Conservation (phyloP, 2,113 vertebrate genomes). For the Papio anubis region DNA sequence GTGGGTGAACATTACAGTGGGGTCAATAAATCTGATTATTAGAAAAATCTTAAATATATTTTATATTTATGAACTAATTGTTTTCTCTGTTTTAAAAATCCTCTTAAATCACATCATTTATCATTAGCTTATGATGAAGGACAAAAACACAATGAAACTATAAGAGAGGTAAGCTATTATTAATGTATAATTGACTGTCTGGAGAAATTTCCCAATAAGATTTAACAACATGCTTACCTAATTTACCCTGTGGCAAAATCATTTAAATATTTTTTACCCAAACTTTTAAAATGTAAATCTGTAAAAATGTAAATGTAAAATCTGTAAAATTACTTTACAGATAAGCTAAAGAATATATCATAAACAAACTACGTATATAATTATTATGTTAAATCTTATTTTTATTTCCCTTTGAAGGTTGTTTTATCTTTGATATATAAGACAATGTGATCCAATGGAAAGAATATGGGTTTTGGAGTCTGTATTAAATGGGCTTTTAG, state of each 20-base stretch:
- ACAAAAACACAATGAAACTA: background rate
- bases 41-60: constrained; percentile 5
- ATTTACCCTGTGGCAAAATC: background rate
- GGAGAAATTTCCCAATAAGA: background rate
- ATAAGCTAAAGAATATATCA: background rate
- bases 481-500: background rate
- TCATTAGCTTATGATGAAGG: background rate
- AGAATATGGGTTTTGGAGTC: background rate
- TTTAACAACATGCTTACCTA: background rate
- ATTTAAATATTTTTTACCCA: constrained; percentile 3
- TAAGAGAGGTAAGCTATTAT: background rate
- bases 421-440: constrained; percentile 29
- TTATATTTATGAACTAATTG: background rate
- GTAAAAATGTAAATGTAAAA: too few species aligned
- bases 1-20: background rate
- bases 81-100: constrained; percentile 36
- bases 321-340: background rate
- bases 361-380: background rate
- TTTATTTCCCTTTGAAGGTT: constrained; percentile 18
- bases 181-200: background rate
- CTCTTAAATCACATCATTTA: background rate
- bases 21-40: background rate
- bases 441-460: background rate
- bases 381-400: background rate
- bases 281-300: background rate